Evolutionary conservation across 2,888 invertebrate genomes (phyloP).

Genomic region (Phaedon cochleariae): DNA sequence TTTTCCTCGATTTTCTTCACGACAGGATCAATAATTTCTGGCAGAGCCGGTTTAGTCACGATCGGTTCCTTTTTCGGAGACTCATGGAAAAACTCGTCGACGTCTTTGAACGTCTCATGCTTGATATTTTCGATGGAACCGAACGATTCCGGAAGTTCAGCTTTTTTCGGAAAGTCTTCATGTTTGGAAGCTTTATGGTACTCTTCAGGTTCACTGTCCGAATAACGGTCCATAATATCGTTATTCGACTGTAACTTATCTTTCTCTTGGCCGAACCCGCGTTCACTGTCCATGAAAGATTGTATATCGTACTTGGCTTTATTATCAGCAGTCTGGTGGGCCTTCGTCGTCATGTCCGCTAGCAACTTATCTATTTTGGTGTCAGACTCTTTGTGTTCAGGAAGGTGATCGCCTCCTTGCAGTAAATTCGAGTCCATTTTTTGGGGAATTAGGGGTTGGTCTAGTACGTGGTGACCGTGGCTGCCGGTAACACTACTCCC

Average conservation of each 20-base stretch:
- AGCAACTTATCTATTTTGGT: slow-evolving; percentile 56
- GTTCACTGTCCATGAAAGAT: slow-evolving; percentile 57
- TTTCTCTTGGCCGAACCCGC: slow-evolving; percentile 40
- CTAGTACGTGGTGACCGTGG: slow-evolving; percentile 41
- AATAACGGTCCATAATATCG: slow-evolving; percentile 66
- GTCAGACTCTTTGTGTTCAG: slow-evolving; percentile 53
- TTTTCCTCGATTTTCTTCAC: slow-evolving; percentile 20
- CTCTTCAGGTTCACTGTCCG: slow-evolving; percentile 64
- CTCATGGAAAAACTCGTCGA: slow-evolving; percentile 49
- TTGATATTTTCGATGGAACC: slow-evolving; percentile 32
- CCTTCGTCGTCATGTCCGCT: slow-evolving; percentile 43
- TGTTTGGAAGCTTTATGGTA: slow-evolving; percentile 53
- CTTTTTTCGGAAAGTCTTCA: slow-evolving; percentile 44
- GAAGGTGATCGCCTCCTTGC: slow-evolving; percentile 58
- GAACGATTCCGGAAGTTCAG: slow-evolving; percentile 37
- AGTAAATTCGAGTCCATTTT: slow-evolving; percentile 58
- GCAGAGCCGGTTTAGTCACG: not conserved
- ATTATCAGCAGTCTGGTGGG: slow-evolving; percentile 25
- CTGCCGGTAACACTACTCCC: slow-evolving; percentile 46
- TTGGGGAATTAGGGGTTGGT: slow-evolving; percentile 35
- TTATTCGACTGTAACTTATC: slow-evolving; percentile 37
- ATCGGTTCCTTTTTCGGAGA: slow-evolving; percentile 32
- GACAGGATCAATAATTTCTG: not conserved
- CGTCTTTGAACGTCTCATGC: slow-evolving; percentile 46
- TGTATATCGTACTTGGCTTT: slow-evolving; percentile 44